Percentiles rank a stretch among this genome's conserved stretches.
These are phyloP conservation scores for Thymelicus acteon DNA, from an alignment of 2,888 invertebrate species.

Conservation along the genomic window DNA sequence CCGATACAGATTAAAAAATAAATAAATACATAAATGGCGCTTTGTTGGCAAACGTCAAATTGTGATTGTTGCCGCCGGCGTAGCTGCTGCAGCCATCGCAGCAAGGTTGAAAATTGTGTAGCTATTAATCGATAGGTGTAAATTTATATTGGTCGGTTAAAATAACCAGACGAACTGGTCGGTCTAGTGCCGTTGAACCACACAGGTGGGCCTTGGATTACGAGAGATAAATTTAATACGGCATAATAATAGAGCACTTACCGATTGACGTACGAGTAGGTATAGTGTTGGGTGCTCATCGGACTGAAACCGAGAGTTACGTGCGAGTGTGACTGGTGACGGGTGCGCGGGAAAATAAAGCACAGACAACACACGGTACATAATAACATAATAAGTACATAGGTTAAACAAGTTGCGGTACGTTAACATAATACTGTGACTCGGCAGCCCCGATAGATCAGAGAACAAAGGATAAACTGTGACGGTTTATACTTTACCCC, in stretches of 20 bases:
- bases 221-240: constrained; percentile 78
- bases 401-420: too few species aligned
- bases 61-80: constrained; percentile 53
- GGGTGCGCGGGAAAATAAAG: constrained; percentile 19
- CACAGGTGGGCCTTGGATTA: constrained; percentile 80
- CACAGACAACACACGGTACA: constrained; percentile 1
- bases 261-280: constrained; percentile 52
- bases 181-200: constrained; percentile 79
- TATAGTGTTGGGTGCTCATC: constrained; percentile 41
- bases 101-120: constrained; percentile 67
- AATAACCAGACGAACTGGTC: constrained; percentile 77
- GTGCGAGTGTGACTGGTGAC: constrained; percentile 21
- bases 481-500: too few species aligned
- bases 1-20: constrained; percentile 71
- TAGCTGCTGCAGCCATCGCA: constrained; percentile 51
- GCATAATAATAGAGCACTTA: constrained; percentile 71
- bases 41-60: constrained; percentile 63
- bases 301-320: constrained; percentile 47
- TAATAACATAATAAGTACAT: too few species aligned
- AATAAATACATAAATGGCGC: constrained; percentile 70
- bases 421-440: too few species aligned
- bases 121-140: constrained; percentile 65
- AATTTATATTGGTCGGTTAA: constrained; percentile 66
- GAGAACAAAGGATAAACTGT: too few species aligned
- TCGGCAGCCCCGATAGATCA: too few species aligned